Evolutionary conservation across 2,113 vertebrate species (phyloP).

Genomic region (Petaurus breviceps): DNA sequence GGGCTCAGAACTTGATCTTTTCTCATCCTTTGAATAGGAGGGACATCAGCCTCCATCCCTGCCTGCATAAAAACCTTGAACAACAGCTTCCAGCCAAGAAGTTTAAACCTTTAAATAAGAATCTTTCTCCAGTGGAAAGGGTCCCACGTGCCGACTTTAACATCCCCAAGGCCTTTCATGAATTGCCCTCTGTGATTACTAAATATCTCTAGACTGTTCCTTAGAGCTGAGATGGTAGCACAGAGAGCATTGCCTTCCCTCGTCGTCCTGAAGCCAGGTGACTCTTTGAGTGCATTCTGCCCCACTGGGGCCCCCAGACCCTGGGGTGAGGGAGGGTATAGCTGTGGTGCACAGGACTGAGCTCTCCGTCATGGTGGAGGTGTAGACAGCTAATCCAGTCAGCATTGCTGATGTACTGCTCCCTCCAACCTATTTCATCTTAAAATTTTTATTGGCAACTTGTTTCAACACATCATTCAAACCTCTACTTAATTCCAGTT

Average conservation of each 20-base stretch:
- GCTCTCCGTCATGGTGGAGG: no score
- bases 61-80: neutral
- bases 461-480: neutral
- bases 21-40: neutral
- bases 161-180: fast-evolving
- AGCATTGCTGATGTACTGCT: neutral
- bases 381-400: neutral
- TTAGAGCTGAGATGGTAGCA: neutral
- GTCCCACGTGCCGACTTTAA: no score
- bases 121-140: neutral
- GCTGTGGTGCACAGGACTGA: neutral
- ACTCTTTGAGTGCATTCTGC: neutral
- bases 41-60: neutral
- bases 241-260: neutral
- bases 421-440: fast-evolving
- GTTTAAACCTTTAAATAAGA: neutral
- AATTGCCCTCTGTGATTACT: neutral
- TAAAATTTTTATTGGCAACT: neutral
- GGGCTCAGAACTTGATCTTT: neutral
- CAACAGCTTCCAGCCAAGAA: neutral
- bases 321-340: neutral
- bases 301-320: neutral
- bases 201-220: neutral
- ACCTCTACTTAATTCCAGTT: neutral
- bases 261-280: neutral